Conservation (phyloP, 2,888 invertebrate genomes). For the Cistogaster globosa region DNA sequence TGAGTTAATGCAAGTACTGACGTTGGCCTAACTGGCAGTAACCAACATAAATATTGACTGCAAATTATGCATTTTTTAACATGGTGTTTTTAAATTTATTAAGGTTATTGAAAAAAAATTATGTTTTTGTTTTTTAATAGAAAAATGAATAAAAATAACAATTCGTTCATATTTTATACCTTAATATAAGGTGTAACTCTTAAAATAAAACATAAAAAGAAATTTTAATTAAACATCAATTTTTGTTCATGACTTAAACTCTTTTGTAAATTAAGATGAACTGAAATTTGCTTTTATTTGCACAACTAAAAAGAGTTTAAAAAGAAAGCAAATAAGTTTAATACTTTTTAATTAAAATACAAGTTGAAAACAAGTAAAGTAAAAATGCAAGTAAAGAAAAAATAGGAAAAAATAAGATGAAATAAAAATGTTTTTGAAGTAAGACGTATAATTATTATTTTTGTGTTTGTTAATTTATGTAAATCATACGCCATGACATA, state of each 20-base stretch:
- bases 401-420: not conserved
- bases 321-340: not conserved
- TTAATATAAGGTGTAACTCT: not conserved
- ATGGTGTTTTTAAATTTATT: not conserved
- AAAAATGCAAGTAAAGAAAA: conserved; percentile 16
- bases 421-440: not conserved
- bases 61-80: not conserved
- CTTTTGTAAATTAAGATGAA: not conserved
- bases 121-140: not conserved
- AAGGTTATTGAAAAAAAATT: conserved; percentile 8
- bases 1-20: conserved; percentile 7
- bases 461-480: not conserved
- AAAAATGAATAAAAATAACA: not conserved
- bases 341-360: conserved; percentile 44
- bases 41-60: conserved; percentile 10
- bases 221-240: conserved; percentile 31
- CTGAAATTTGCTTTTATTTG: conserved; percentile 2
- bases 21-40: not conserved
- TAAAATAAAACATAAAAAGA: not conserved
- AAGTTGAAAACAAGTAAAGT: not conserved
- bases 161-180: not conserved
- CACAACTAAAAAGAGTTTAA: not conserved
- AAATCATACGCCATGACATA: not conserved
- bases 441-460: conserved; percentile 14
- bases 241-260: conserved; percentile 17